phyloP scores from a whole-genome alignment of 2,888 invertebrate genomes.

The Hypomecis atomaria region DNA sequence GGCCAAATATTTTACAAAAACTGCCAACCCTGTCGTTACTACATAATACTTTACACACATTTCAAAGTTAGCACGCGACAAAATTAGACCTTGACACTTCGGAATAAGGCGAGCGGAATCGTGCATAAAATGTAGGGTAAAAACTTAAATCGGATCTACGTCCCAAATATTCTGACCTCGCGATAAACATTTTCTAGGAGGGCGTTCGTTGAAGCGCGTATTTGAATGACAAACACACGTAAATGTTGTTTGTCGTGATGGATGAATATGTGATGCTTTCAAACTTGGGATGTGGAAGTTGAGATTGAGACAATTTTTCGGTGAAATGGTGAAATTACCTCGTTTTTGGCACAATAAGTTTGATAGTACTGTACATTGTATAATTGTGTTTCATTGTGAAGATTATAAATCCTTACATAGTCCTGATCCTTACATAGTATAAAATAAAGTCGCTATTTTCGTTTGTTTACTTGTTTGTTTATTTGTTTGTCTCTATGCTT shows the following conservation, averaged over 20 bases:
- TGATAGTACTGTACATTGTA: no score
- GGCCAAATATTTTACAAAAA: not conserved
- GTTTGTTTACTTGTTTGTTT: no score
- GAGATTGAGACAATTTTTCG: not conserved
- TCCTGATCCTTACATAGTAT: no score
- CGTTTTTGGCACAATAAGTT: not conserved
- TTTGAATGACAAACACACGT: constrained; percentile 35
- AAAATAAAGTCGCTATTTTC: no score
- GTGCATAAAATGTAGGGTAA: constrained; percentile 24
- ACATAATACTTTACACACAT: constrained; percentile 16
- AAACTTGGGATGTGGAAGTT: constrained; percentile 13
- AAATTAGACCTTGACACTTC: constrained; percentile 34
- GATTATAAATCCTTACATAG: no score
- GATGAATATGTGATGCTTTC: constrained; percentile 14
- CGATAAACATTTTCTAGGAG: constrained; percentile 36
- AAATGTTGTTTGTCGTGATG: constrained; percentile 21
- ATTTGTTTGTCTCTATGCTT: no score
- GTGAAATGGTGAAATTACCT: not conserved
- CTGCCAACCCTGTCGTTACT: constrained; percentile 15
- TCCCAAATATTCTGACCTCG: constrained; percentile 39
- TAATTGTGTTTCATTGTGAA: no score
- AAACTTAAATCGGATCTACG: constrained; percentile 40
- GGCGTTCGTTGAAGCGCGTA: constrained; percentile 24
- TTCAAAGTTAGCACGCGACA: constrained; percentile 22
- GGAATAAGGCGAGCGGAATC: constrained; percentile 18